phyloP scores from a whole-genome alignment of 2,888 invertebrate species.

The Anorthoa munda region DNA sequence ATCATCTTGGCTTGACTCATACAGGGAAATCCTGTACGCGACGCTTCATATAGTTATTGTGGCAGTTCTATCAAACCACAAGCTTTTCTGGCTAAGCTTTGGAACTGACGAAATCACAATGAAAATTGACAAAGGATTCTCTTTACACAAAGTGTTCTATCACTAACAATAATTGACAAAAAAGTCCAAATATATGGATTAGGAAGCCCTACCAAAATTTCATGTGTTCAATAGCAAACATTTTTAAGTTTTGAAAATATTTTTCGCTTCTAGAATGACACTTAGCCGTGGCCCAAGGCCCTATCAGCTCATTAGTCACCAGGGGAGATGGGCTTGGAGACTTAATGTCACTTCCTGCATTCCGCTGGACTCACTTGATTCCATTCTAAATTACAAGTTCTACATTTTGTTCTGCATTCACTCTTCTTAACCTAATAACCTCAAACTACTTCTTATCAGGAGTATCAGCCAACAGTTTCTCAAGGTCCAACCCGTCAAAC shows the following conservation, averaged over 20 bases:
- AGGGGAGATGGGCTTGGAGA: background rate
- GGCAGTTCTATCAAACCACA: background rate
- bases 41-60: background rate
- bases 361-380: background rate
- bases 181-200: background rate
- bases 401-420: conserved; percentile 2
- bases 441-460: conserved; percentile 44
- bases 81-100: background rate
- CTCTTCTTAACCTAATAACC: background rate
- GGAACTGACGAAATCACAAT: background rate
- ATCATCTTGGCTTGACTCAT: background rate
- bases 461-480: conserved; percentile 53
- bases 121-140: background rate
- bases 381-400: background rate
- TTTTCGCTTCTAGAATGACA: background rate
- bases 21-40: background rate
- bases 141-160: background rate
- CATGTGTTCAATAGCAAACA: background rate
- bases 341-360: background rate
- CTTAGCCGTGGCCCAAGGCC: background rate
- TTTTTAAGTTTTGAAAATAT: background rate
- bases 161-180: background rate
- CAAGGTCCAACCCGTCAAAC: conserved; percentile 54
- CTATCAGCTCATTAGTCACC: background rate
- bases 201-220: too few relatives aligned